These are phyloP conservation scores for Pangasius krempfi DNA, from an alignment of 2,797 vertebrate genomes.

Conservation along the genomic window DNA sequence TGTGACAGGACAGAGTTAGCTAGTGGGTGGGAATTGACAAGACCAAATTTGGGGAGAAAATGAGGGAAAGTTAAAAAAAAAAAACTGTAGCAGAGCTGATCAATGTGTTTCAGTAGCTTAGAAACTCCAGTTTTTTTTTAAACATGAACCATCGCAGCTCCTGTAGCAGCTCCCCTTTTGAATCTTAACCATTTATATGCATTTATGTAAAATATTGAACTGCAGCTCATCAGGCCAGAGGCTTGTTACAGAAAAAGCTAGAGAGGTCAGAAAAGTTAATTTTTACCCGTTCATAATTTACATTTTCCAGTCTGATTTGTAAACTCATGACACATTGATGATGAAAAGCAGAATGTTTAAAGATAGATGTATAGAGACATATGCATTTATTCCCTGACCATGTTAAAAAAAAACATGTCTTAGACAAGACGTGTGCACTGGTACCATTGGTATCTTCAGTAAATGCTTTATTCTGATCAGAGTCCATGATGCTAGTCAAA, in stretches of 20 bases:
- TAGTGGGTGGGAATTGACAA: neutral
- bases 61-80: too few species aligned
- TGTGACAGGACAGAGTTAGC: neutral
- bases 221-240: neutral
- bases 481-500: neutral
- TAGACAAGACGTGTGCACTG: too few species aligned
- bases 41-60: neutral
- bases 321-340: neutral
- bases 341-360: neutral
- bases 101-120: too few species aligned
- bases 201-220: too few species aligned
- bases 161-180: neutral
- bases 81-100: too few species aligned
- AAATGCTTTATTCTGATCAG: neutral
- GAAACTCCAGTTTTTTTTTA: too few species aligned
- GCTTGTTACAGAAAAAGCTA: neutral
- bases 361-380: neutral
- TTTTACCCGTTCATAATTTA: too few species aligned
- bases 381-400: too few species aligned
- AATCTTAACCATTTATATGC: neutral
- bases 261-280: neutral
- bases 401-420: too few species aligned
- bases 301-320: neutral
- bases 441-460: neutral
- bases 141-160: neutral